Evolutionary conservation across 2,113 vertebrate species (phyloP).

Genomic region (Cephalopterus ornatus): DNA sequence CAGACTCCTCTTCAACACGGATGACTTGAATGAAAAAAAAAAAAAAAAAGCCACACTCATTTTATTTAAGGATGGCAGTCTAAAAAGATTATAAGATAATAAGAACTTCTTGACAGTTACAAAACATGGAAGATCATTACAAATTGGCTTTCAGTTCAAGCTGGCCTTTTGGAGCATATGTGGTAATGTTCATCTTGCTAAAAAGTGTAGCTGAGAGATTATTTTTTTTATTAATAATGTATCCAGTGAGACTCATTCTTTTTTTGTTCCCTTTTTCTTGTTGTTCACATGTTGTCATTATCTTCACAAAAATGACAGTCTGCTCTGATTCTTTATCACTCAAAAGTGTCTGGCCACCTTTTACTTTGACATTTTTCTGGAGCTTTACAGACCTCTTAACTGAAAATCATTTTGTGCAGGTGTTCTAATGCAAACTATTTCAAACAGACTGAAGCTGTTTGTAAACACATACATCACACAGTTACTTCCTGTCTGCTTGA

Average conservation of each 20-base stretch:
- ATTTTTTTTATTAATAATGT: not conserved
- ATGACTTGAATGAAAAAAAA: not conserved
- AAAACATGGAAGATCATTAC: not conserved
- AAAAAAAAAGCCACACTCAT: not conserved
- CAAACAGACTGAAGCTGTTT: not conserved
- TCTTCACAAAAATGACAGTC: not conserved
- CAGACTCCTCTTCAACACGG: not conserved
- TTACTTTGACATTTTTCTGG: not conserved
- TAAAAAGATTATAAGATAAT: not conserved
- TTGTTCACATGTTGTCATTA: not conserved
- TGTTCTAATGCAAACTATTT: not conserved
- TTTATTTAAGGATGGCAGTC: not conserved
- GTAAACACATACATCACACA: fast-evolving
- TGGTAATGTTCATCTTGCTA: not conserved
- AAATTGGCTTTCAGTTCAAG: not conserved
- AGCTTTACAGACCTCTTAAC: not conserved
- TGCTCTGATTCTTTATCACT: not conserved
- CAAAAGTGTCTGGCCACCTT: not conserved
- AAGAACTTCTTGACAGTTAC: not conserved
- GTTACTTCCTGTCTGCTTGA: fast-evolving
- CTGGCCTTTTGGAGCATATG: not conserved
- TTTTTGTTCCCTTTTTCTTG: not conserved
- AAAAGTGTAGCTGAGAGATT: not conserved
- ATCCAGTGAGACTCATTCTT: fast-evolving
- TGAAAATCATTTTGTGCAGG: not conserved